Base-by-base conservation (phyloP, 1,140 invertebrate genomes). In the Drosophila equinoxialis region DNA sequence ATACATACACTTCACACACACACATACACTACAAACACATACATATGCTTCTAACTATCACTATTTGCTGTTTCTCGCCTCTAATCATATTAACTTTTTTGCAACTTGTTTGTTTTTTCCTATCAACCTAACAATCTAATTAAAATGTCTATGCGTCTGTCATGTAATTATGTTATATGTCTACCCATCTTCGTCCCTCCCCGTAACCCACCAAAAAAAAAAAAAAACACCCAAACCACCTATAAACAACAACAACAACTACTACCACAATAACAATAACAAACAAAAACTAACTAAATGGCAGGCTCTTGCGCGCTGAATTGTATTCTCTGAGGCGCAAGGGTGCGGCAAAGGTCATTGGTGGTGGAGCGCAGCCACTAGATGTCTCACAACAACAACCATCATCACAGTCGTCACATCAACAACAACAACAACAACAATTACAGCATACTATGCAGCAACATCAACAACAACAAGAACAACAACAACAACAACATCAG, bases 241-340 rank as follows among this genome's bases (percentile, higher is more conserved):
- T 64, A 80, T 64, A 60, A 71, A 30, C 64, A 70, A 65, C 39
- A 70, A 62, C 48, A 63, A 63, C 60, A 67, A 67, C 11, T 48
- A 48, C 14, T 57, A 69, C 20, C 65, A 37, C 35, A 23, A 82
- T 54, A 64, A 78, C 41, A 60, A 75, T 30, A 23, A 23, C 7
- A 61, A 65, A 33, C 23, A 23, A 26, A 35, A 68, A 23, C 37
- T 39, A 35, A 39, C 10, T 35, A 61, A 68, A 63, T 41, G 71
- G 83, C 93, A 96, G 95, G 92, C 94, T 94, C 77, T 86, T 95
- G 81, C 95, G 95, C 91, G 93, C 93, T 48, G 95, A 95, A 86
- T 91, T 95, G 71, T 94, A 94, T 83, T 93, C 92, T 64, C 87
- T 95, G 45, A 93, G 95, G 72, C 92, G 94, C 65, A 94, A 94